These are phyloP conservation scores for Neocrepidodera transversa DNA, from an alignment of 2,888 invertebrate species.

Conservation along the genomic window DNA sequence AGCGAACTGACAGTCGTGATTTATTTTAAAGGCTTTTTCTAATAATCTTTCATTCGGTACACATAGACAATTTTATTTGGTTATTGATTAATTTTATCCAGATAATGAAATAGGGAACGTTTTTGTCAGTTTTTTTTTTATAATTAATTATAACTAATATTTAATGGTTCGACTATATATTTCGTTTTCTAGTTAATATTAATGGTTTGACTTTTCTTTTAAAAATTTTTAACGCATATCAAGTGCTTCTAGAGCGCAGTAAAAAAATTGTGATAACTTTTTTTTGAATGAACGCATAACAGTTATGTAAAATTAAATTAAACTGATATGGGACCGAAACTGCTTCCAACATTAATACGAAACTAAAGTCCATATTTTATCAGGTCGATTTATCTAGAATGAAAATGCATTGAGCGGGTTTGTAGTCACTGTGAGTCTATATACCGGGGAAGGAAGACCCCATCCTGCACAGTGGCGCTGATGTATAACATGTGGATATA, in stretches of 20 bases:
- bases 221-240: too few relatives aligned
- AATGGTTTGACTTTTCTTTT: too few relatives aligned
- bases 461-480: conserved; percentile 33
- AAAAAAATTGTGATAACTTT: too few relatives aligned
- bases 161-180: too few relatives aligned
- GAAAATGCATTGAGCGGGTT: conserved; percentile 55
- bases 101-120: too few relatives aligned
- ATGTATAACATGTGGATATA: background rate
- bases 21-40: conserved; percentile 5
- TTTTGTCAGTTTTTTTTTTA: too few relatives aligned
- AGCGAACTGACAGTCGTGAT: conserved; percentile 44
- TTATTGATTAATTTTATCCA: background rate
- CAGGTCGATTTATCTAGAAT: conserved; percentile 59
- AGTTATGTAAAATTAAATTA: conserved; percentile 8
- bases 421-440: conserved; percentile 49
- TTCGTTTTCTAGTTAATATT: too few relatives aligned
- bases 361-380: conserved; percentile 60
- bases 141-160: too few relatives aligned
- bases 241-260: too few relatives aligned
- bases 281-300: too few relatives aligned
- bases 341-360: conserved; percentile 57
- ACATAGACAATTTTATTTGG: background rate
- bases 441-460: conserved; percentile 49
- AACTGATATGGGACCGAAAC: conserved; percentile 49
- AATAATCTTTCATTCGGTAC: background rate